These are phyloP conservation scores for Agelastica alni DNA, from an alignment of 2,888 invertebrate species.

Conservation along the genomic window DNA sequence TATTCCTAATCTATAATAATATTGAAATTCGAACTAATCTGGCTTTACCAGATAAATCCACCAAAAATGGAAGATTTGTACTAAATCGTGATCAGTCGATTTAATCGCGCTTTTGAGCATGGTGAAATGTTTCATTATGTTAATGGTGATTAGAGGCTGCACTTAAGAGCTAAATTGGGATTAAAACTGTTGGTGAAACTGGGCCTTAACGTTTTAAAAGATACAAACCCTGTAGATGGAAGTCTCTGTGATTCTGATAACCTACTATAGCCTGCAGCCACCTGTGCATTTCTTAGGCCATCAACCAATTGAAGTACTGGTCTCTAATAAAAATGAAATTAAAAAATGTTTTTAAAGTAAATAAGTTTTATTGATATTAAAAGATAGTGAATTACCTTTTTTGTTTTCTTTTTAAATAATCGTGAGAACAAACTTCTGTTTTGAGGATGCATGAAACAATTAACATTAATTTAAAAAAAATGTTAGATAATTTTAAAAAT, in stretches of 20 bases:
- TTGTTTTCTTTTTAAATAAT: constrained; percentile 50
- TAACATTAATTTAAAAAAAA: constrained; percentile 16
- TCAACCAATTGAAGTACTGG: constrained; percentile 55
- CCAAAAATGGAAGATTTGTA: no score
- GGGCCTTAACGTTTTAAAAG: no score
- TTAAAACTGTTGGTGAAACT: no score
- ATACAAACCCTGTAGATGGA: constrained; percentile 50
- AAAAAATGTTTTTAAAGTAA: constrained; percentile 10
- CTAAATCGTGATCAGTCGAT: no score
- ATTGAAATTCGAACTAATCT: no score
- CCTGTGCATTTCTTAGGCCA: constrained; percentile 51
- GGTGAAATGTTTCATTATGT: no score
- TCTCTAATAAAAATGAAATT: constrained; percentile 47
- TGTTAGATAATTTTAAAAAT: constrained; percentile 1
- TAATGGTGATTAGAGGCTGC: no score
- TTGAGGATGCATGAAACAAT: constrained; percentile 43
- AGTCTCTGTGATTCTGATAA: constrained; percentile 53
- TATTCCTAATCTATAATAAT: no score
- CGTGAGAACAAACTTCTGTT: constrained; percentile 50
- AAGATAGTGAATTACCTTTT: constrained; percentile 44
- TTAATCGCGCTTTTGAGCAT: no score
- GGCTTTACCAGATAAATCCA: no score
- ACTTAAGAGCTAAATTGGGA: no score
- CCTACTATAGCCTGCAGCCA: constrained; percentile 50
- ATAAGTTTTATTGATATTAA: background rate